Conservation (phyloP, 2,888 invertebrate species). For the Therioaphis trifolii region DNA sequence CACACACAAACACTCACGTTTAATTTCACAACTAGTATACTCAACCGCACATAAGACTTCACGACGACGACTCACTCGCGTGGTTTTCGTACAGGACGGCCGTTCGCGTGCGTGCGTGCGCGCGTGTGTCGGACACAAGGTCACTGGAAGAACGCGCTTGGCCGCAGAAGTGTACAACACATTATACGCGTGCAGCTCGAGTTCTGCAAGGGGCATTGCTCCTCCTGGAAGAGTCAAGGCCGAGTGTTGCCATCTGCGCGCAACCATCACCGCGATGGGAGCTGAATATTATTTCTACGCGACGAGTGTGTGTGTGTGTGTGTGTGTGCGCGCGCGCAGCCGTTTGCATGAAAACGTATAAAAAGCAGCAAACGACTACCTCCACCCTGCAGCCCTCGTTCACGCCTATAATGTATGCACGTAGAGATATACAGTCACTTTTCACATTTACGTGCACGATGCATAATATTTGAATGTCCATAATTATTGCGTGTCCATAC, state of each 20-base stretch:
- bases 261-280: conserved; percentile 38
- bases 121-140: conserved; percentile 47
- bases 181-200: conserved; percentile 30
- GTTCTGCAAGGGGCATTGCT: conserved; percentile 62
- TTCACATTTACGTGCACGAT: too few species aligned
- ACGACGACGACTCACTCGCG: not conserved
- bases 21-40: not conserved
- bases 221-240: conserved; percentile 63
- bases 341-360: too few species aligned
- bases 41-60: not conserved
- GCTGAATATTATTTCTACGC: conserved; percentile 44
- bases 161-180: too few species aligned
- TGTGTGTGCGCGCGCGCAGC: too few species aligned
- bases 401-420: too few species aligned
- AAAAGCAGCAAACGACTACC: too few species aligned
- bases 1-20: not conserved
- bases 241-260: conserved; percentile 61
- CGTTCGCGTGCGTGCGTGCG: not conserved
- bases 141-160: conserved; percentile 53
- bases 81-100: conserved; percentile 4
- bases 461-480: too few species aligned
- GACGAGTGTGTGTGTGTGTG: too few species aligned
- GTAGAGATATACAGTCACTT: too few species aligned
- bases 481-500: too few species aligned
- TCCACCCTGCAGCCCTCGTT: too few species aligned